Evolutionary conservation across 2,888 invertebrate genomes (phyloP), one percentile per base, ranked within the genome.

Genomic region (Eristalis tenax): DNA sequence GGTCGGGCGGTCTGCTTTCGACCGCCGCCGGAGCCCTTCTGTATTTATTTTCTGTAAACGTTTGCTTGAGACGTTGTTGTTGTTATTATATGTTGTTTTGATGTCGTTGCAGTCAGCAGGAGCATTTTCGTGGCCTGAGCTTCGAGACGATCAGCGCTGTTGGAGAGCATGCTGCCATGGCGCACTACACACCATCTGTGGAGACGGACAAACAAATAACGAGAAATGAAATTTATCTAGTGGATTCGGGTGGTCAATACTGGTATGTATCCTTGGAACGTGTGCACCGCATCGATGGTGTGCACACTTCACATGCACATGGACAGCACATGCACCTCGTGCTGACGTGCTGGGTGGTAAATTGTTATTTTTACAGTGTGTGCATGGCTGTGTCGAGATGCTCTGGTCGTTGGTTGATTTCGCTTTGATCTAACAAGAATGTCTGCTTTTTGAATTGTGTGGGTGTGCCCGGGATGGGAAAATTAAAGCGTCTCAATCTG

Each of bases 71-170:
- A 26, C n/a, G 50, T 75, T 69, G 69, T 59, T n/a, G 23, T 69
- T 40, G 32, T 73, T n/a, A 32, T 32, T 32, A 6, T 32, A 26
- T 26, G 26, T 26, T 26, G 26, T 26, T 78, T 66, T 79, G 43
- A 35, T 50, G 66, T 80, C 50, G 32, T 88, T 81, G 50, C 89
- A 95, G 96, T 82, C 94, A 95, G 40, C 96, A 96, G 90, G 93
- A 94, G 0, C 94, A 96, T 89, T 97, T 95, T 92, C 94, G 96
- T 89, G 97, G 97, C 0, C 94, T 96, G 0, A 98, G 98, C 89
- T 99, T 99, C 92, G 94, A 94, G 74, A 98, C 98, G 0, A 98
- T 99, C 88, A 96, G 98, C 11, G 96, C 97, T 0, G 95, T 96
- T 22, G 99, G 98, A 0, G 94, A 96, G 5, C 96, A 99, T 93